Conservation (phyloP, 2,888 invertebrate species). For the Unio pictorum region DNA sequence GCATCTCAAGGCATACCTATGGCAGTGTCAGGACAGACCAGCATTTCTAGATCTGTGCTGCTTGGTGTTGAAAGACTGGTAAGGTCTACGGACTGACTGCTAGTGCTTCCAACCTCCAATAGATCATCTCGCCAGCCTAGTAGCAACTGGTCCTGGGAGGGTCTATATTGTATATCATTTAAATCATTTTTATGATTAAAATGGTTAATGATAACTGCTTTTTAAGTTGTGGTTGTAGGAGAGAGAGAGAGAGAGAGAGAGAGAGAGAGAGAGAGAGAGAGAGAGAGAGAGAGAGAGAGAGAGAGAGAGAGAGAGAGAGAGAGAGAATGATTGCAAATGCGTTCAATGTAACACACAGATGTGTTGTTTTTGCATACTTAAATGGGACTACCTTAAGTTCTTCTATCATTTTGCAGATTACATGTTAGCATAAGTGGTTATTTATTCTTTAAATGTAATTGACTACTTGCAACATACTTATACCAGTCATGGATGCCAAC, state of each 20-base stretch:
- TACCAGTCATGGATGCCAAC: too few relatives aligned
- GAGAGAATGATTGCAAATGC: neutral
- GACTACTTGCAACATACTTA: too few relatives aligned
- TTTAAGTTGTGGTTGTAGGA: neutral
- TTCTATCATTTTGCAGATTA: too few relatives aligned
- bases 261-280: neutral
- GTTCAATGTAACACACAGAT: too few relatives aligned
- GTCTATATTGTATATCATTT: too few relatives aligned
- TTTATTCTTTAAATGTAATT: too few relatives aligned
- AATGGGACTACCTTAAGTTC: neutral
- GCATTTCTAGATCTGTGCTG: conserved; percentile 26
- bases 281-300: neutral
- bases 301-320: neutral
- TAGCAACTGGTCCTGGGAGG: conserved; percentile 48
- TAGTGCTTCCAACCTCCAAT: conserved; percentile 14
- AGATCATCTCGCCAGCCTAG: conserved; percentile 48
- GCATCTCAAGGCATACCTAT: conserved; percentile 36
- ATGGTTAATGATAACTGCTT: neutral
- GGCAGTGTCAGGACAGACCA: conserved; percentile 31
- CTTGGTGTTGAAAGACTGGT: conserved; percentile 17
- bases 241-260: too few relatives aligned
- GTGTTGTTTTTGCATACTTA: neutral
- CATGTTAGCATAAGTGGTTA: too few relatives aligned
- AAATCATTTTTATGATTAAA: too few relatives aligned
- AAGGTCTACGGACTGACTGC: conserved; percentile 2